phyloP scores from a whole-genome alignment of 1,140 invertebrate genomes.

The Magallana ariakensis region DNA sequence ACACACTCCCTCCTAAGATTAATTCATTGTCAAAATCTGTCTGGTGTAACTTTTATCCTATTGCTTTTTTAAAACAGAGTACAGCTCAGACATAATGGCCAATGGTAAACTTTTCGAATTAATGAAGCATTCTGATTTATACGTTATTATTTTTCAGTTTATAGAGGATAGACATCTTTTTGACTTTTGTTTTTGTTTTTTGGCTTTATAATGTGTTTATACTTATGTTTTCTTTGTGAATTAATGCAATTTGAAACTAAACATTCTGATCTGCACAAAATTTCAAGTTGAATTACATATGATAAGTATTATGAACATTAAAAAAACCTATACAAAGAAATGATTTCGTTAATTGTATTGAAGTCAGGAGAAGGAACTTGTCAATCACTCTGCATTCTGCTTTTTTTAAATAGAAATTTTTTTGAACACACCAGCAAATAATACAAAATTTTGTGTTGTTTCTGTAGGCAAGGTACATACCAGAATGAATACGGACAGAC shows the following conservation, averaged over 20 bases:
- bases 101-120: slow-evolving; percentile 24
- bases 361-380: too few relatives aligned
- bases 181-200: background rate
- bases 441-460: slow-evolving; percentile 41
- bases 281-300: background rate
- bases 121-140: background rate
- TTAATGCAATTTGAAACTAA: background rate
- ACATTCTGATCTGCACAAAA: background rate
- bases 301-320: too few relatives aligned
- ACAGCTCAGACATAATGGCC: slow-evolving; percentile 24
- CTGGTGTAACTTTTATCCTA: background rate
- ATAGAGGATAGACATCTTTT: background rate
- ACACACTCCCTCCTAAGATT: background rate
- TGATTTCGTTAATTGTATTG: too few relatives aligned
- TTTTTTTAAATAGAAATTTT: background rate
- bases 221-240: background rate
- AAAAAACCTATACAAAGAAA: too few relatives aligned
- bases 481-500: slow-evolving; percentile 90
- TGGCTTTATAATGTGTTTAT: slow-evolving; percentile 12
- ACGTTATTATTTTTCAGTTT: background rate
- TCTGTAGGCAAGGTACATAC: slow-evolving; percentile 84
- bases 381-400: background rate
- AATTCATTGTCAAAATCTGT: background rate
- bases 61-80: slow-evolving; percentile 22
- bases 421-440: background rate